Evolutionary conservation across 2,113 vertebrate species (phyloP).

Genomic region (Tragelaphus imberbis): DNA sequence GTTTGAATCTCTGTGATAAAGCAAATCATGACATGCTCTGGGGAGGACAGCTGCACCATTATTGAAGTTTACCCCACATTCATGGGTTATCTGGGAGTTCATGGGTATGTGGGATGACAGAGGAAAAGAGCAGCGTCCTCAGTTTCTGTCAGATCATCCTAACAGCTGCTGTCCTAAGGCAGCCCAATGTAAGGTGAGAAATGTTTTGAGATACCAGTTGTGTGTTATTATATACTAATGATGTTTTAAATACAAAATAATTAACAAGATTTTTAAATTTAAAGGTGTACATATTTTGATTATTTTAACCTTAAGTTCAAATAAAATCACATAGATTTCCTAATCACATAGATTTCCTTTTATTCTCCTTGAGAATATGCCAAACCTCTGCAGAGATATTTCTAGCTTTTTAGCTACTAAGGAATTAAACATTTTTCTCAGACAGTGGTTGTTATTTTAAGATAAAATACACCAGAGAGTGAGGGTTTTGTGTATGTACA

Average conservation of each 20-base stretch:
- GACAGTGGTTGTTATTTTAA: constrained; percentile 29
- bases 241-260: constrained; percentile 45
- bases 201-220: background rate
- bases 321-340: background rate
- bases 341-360: background rate
- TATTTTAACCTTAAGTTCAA: constrained; percentile 36
- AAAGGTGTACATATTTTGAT: constrained; percentile 18
- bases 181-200: background rate
- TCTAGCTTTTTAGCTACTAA: constrained; percentile 25
- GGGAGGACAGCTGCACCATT: background rate
- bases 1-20: background rate
- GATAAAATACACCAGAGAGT: background rate
- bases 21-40: constrained; percentile 36
- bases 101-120: background rate
- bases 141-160: background rate
- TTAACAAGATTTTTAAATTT: background rate
- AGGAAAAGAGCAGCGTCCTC: background rate
- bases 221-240: background rate
- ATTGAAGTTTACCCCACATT: background rate
- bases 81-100: background rate
- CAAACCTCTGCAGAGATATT: constrained; percentile 43
- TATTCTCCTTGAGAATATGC: constrained; percentile 32
- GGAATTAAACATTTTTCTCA: constrained; percentile 39
- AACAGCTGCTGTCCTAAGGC: background rate
- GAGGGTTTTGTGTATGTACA: background rate